Percentiles rank a stretch among this genome's conserved stretches.
Conservation (phyloP, 2,113 vertebrate species). For the Octodon degus region DNA sequence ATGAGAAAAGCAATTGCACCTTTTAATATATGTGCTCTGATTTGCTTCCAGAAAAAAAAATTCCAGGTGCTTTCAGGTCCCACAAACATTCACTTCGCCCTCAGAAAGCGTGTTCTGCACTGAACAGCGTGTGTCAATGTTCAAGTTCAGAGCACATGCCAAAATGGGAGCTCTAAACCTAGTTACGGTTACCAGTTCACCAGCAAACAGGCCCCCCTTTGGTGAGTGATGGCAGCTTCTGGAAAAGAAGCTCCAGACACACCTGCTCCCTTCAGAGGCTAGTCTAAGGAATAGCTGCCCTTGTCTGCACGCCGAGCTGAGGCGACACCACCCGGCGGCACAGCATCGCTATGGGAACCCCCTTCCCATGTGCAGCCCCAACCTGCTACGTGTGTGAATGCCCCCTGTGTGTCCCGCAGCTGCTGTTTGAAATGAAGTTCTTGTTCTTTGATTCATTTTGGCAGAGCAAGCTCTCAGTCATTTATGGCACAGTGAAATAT, state of each 20-base stretch:
- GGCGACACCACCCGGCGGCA: slow-evolving; percentile 1
- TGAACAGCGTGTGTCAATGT: slow-evolving; percentile 61
- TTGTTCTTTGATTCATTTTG: slow-evolving; percentile 82
- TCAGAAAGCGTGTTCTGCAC: slow-evolving; percentile 80
- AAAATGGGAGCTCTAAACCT: slow-evolving; percentile 75
- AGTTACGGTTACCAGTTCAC: slow-evolving; percentile 73
- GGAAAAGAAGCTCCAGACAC: slow-evolving; percentile 66
- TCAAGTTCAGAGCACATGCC: slow-evolving; percentile 81
- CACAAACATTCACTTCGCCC: slow-evolving; percentile 79
- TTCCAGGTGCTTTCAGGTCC: slow-evolving; percentile 61
- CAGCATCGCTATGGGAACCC: slow-evolving; percentile 15
- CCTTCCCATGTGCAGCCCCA: slow-evolving; percentile 48
- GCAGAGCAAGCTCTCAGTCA: slow-evolving; percentile 86
- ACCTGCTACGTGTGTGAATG: slow-evolving; percentile 69
- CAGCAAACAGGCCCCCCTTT: slow-evolving; percentile 62
- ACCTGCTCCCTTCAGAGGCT: slow-evolving; percentile 64
- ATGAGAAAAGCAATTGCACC: slow-evolving; percentile 82
- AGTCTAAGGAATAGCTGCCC: slow-evolving; percentile 79
- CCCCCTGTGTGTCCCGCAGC: slow-evolving; percentile 72
- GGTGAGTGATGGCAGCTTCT: slow-evolving; percentile 53
- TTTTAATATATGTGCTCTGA: slow-evolving; percentile 79
- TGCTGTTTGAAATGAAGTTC: slow-evolving; percentile 75
- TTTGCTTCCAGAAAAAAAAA: slow-evolving; percentile 69
- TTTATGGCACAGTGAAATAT: slow-evolving; percentile 91
- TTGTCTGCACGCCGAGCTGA: slow-evolving; percentile 29